phyloP scores from a whole-genome alignment of 2,888 invertebrate species.

The Ommatoiulus sabulosus region DNA sequence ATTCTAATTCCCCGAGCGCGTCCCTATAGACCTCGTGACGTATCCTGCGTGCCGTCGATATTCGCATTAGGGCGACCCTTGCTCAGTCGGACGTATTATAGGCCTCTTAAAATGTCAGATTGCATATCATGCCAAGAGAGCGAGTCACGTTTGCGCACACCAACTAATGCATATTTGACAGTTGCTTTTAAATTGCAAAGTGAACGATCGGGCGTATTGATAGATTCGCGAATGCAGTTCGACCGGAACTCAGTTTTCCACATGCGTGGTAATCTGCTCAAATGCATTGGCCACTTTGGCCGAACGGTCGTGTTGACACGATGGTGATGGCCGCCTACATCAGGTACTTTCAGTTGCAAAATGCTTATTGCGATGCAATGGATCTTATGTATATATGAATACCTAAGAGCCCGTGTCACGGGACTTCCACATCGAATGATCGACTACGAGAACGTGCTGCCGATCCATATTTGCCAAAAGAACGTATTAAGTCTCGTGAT shows the following conservation, averaged over 20 bases:
- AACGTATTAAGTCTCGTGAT: no score
- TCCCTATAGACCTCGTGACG: no score
- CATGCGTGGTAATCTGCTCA: background rate
- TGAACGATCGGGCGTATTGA: conserved; percentile 21
- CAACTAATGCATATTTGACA: conserved; percentile 29
- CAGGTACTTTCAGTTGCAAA: no score
- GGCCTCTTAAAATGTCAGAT: conserved; percentile 11
- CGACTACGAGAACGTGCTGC: no score
- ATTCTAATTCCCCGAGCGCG: background rate
- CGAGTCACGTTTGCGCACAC: background rate
- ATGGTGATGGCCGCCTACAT: no score
- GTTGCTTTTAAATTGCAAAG: conserved; percentile 43
- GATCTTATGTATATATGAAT: background rate
- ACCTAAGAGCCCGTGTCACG: background rate
- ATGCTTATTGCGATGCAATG: no score
- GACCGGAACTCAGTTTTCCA: conserved; percentile 14
- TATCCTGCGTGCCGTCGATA: background rate
- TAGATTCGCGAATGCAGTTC: background rate
- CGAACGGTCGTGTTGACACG: no score
- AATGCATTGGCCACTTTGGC: background rate
- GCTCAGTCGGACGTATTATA: background rate
- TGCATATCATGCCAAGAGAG: background rate
- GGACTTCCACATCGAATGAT: no score
- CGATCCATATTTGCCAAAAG: no score
- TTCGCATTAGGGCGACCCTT: background rate